phyloP scores from a whole-genome alignment of 2,888 invertebrate species.

The Slavum lentiscoides region DNA sequence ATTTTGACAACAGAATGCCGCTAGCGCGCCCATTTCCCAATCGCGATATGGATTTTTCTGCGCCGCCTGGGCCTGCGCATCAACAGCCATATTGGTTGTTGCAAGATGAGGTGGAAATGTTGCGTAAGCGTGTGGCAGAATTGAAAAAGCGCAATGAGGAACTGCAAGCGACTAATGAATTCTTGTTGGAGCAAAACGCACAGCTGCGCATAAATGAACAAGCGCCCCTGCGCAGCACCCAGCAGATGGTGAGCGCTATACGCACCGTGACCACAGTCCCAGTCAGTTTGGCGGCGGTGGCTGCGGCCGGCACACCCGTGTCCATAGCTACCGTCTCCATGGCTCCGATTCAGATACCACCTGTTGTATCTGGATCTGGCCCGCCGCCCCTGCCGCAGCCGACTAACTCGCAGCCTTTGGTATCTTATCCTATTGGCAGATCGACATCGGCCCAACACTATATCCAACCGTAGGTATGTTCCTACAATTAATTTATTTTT shows the following conservation, averaged over 20 bases:
- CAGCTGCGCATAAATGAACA: conserved; percentile 68
- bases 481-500: conserved; percentile 39
- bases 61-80: conserved; percentile 54
- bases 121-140: conserved; percentile 71
- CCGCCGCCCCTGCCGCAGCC: conserved; percentile 60
- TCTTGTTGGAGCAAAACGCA: conserved; percentile 77
- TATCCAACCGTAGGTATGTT: conserved; percentile 53
- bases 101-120: conserved; percentile 71
- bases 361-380: conserved; percentile 56
- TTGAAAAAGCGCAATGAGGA: conserved; percentile 71
- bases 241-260: conserved; percentile 62
- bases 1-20: conserved; percentile 52
- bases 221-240: conserved; percentile 62
- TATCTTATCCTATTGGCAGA: conserved; percentile 71
- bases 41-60: conserved; percentile 56
- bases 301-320: conserved; percentile 65
- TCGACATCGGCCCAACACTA: conserved; percentile 62
- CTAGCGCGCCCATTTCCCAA: conserved; percentile 54
- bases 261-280: conserved; percentile 68
- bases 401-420: conserved; percentile 65
- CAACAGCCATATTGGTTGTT: conserved; percentile 60
- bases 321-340: conserved; percentile 66
- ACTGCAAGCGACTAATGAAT: conserved; percentile 76
- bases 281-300: conserved; percentile 67
- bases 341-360: conserved; percentile 64